These are phyloP conservation scores for Bembecia ichneumoniformis DNA, from an alignment of 2,888 invertebrate genomes.

Conservation along the genomic window DNA sequence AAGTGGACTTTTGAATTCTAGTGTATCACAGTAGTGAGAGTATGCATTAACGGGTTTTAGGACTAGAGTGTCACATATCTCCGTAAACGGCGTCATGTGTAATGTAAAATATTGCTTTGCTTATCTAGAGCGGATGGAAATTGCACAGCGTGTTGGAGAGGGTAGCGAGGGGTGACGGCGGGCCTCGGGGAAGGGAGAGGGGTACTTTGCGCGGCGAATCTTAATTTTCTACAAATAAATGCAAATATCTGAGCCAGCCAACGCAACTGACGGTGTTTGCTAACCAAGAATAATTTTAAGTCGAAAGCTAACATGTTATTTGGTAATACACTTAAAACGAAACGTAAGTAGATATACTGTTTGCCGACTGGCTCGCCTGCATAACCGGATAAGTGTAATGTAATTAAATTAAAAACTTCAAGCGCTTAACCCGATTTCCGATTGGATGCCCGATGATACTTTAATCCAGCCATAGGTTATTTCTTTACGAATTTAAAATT, in stretches of 20 bases:
- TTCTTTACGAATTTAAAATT: too few relatives aligned
- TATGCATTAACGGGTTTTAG: not conserved
- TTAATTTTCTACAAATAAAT: conserved; percentile 50
- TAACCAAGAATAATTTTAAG: conserved; percentile 13
- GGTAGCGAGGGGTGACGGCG: not conserved
- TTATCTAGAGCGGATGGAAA: conserved; percentile 44
- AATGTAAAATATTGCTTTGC: conserved; percentile 44
- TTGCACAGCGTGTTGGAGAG: conserved; percentile 23
- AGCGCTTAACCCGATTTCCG: not conserved
- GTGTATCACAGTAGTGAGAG: conserved; percentile 2
- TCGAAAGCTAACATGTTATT: conserved; percentile 8
- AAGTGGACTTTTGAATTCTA: conserved; percentile 4
- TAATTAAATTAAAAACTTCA: not conserved
- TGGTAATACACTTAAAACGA: not conserved
- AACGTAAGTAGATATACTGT: not conserved
- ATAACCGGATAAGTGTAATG: not conserved
- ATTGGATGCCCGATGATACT: not conserved
- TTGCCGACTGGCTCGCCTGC: not conserved
- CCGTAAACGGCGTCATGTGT: conserved; percentile 31
- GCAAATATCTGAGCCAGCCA: conserved; percentile 25
- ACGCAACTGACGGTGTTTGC: conserved; percentile 10
- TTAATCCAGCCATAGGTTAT: too few relatives aligned
- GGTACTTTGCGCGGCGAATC: conserved; percentile 26
- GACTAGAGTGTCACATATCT: conserved; percentile 15
- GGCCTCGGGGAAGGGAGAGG: not conserved